Conservation (phyloP, 2,797 vertebrate species). For the Lagorchestes hirsutus region DNA sequence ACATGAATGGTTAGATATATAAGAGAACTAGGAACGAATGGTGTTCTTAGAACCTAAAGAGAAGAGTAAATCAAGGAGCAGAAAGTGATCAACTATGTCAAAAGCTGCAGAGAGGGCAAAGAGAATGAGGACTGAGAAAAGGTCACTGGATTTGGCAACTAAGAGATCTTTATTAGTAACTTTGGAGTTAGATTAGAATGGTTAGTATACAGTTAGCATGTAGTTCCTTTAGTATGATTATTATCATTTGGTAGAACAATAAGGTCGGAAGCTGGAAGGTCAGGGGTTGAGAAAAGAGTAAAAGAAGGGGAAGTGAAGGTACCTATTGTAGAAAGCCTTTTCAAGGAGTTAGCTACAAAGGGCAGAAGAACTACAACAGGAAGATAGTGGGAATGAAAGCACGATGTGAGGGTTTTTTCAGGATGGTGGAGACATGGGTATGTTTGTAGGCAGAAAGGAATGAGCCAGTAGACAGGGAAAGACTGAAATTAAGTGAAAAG, state of each 20-base stretch:
- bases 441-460: not conserved
- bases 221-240: not conserved
- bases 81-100: not conserved
- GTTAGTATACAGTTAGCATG: too few species aligned
- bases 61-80: not conserved
- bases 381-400: not conserved
- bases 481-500: not conserved
- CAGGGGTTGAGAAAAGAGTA: not conserved
- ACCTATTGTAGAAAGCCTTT: not conserved
- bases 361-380: not conserved
- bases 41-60: not conserved
- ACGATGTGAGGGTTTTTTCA: not conserved
- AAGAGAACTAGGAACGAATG: too few species aligned
- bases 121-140: not conserved
- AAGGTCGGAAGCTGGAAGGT: not conserved
- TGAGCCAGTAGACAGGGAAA: not conserved
- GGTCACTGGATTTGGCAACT: not conserved
- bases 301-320: not conserved
- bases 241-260: not conserved
- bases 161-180: not conserved
- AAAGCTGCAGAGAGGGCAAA: not conserved
- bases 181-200: not conserved
- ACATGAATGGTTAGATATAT: too few species aligned
- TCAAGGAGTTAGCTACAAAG: not conserved
- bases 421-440: not conserved